Base-by-base conservation (phyloP, 2,888 invertebrate genomes). In the Tachina fera region DNA sequence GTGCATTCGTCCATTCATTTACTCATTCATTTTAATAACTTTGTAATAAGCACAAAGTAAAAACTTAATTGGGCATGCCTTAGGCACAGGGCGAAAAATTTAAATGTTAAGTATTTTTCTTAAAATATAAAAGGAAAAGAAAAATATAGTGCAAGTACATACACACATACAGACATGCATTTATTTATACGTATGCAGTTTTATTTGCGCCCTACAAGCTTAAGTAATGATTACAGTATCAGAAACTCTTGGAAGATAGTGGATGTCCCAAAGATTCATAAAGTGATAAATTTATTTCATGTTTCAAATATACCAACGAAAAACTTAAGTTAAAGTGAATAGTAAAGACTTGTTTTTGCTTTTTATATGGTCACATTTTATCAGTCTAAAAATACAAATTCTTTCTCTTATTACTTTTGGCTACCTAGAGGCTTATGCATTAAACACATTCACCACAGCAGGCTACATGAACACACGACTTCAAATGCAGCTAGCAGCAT, bases 31-130 rank as follows among this genome's bases (percentile, higher is more conserved):
- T 83, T 78, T 74, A 74, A 83, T 78, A 78, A 61, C 83, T 78
- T 68, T 78, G 51, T 78, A 78, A 83, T 83, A 78, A 78, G 83
- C 43, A 83, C 83, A 83, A 83, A 83, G 83, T 78, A 78, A 83
- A 82, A 83, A 83, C 70, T 83, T 83, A 83, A 83, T 83, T 83
- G 83, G 78, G 72, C 77, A 84, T 65, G 84, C 80, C 75, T 80
- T 61, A 75, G 78, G 83, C 82, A 47, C 60, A 58, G 61, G 60
- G 53, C 68, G 63, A 16, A 31, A 79, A 75, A 74, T 41, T 74
- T 43, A 80, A 84, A 63, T 80, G 63, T 78, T 72, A 83, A 71
- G 61, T 78, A 75, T 74, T 72, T 80, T 60, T 83, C 71, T 16
- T 63, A 67, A 76, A 31, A 65, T 43, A 61, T 41, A 56, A 67